A percentile compares a stretch with the other conserved stretches of the same genome.
These are phyloP conservation scores for Emydocephalus ijimae DNA, from an alignment of 2,113 vertebrate genomes.

Conservation along the genomic window DNA sequence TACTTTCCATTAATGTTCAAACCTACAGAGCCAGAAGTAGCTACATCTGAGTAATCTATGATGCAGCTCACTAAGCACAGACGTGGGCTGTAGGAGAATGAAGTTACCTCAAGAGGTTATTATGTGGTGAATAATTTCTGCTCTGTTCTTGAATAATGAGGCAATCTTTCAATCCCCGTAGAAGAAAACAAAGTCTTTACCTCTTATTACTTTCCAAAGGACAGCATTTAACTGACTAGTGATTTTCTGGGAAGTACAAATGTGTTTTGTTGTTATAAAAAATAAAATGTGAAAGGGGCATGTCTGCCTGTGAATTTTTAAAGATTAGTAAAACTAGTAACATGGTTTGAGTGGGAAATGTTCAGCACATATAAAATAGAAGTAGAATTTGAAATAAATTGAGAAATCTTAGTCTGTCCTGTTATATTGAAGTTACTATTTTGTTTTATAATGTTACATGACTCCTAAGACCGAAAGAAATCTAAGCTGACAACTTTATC, in stretches of 20 bases:
- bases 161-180: background rate
- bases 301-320: background rate
- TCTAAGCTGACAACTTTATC: background rate
- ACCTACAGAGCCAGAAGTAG: background rate
- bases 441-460: background rate
- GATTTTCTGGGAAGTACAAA: background rate
- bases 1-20: background rate
- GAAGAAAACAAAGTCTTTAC: background rate
- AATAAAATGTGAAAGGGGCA: background rate
- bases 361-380: background rate
- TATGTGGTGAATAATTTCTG: constrained; percentile 1
- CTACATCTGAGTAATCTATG: background rate
- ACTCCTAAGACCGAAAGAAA: background rate
- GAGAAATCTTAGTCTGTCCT: background rate
- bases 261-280: background rate
- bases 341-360: background rate
- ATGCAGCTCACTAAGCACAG: background rate
- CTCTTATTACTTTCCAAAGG: background rate
- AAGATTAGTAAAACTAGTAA: background rate
- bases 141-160: background rate
- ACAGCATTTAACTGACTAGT: background rate
- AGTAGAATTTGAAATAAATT: background rate
- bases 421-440: background rate
- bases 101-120: background rate
- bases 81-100: background rate